Conservation (phyloP, 2,113 vertebrate species). For the Mola mola region DNA sequence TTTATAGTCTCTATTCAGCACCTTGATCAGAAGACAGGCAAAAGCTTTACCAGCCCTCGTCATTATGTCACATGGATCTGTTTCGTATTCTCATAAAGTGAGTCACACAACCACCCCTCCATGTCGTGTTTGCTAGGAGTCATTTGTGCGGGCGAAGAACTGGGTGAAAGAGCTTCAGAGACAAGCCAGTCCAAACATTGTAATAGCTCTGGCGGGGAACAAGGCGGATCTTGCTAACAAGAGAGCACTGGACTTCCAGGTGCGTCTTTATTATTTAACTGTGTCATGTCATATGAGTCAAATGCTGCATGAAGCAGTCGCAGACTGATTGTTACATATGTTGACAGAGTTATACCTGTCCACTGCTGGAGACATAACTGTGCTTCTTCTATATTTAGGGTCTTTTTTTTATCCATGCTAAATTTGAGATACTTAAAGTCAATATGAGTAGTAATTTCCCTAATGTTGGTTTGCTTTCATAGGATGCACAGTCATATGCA, state of each 20-base stretch:
- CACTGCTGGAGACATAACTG: neutral
- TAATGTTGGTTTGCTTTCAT: constrained; percentile 32
- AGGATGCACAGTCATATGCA: constrained; percentile 98
- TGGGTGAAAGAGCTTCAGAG: constrained; percentile 99
- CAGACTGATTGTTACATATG: too few relatives aligned
- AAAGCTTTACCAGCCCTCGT: too few relatives aligned
- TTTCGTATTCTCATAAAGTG: constrained; percentile 38
- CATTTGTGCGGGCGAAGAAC: constrained; percentile 98
- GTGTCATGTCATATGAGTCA: neutral
- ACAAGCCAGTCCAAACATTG: constrained; percentile 99
- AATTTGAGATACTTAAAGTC: too few relatives aligned
- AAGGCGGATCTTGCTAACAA: constrained; percentile 98
- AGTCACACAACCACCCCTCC: neutral
- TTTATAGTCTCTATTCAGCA: too few relatives aligned
- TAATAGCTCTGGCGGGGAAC: constrained; percentile 99
- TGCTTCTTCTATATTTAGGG: too few relatives aligned
- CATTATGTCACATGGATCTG: constrained; percentile 26
- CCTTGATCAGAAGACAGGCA: neutral
- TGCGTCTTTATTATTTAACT: constrained; percentile 71
- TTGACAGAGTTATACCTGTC: too few relatives aligned
- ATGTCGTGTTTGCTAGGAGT: constrained; percentile 86
- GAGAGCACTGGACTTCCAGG: constrained; percentile 98
- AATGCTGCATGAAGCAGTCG: too few relatives aligned
- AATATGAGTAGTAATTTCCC: neutral
- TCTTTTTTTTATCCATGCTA: too few relatives aligned